Conservation (phyloP, 2,888 invertebrate species). For the Acanthosepion esculentum region DNA sequence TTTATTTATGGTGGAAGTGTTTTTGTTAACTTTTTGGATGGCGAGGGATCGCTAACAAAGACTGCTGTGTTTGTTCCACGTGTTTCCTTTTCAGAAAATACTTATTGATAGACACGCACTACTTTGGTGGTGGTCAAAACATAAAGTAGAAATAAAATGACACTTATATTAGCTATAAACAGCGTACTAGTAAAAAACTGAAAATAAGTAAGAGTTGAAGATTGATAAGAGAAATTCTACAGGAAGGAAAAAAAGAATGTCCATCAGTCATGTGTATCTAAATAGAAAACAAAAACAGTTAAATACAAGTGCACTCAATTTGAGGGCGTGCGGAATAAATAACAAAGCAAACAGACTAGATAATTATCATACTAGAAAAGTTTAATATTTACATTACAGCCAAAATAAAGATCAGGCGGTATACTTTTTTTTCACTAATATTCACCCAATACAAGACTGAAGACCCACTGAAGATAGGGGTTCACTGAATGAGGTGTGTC, state of each 20-base stretch:
- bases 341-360: background rate
- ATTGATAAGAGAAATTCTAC: too few relatives aligned
- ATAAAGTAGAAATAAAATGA: background rate
- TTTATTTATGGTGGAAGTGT: background rate
- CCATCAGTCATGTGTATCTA: too few relatives aligned
- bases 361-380: background rate
- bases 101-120: background rate
- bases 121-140: background rate
- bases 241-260: too few relatives aligned
- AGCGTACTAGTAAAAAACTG: background rate
- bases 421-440: too few relatives aligned
- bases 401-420: background rate
- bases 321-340: background rate
- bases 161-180: background rate
- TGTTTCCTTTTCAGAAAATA: background rate
- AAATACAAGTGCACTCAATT: background rate
- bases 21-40: background rate
- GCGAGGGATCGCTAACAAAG: background rate
- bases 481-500: too few relatives aligned
- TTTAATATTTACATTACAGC: background rate
- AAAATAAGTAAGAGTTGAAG: background rate
- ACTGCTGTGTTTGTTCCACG: background rate
- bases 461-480: too few relatives aligned
- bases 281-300: background rate
- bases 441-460: too few relatives aligned